Conservation (phyloP, 2,888 invertebrate species). For the Candidula unifasciata region DNA sequence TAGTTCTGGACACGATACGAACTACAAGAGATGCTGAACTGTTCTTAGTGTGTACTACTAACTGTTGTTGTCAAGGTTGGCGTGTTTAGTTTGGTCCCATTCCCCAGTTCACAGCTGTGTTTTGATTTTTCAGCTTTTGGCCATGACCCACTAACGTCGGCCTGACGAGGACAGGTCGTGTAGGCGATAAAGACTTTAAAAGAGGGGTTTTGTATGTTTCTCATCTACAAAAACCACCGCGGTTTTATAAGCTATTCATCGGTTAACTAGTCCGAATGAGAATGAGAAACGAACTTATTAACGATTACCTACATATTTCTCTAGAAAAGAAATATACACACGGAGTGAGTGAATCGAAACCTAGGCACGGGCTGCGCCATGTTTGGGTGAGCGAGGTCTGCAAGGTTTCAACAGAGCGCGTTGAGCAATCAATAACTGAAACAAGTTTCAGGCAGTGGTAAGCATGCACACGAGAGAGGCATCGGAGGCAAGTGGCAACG, state of each 20-base stretch:
- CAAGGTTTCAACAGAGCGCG: constrained; percentile 12
- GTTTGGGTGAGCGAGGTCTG: constrained; percentile 29
- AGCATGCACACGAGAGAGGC: too few relatives aligned
- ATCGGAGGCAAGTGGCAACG: too few relatives aligned
- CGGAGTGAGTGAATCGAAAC: neutral
- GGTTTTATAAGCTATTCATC: neutral
- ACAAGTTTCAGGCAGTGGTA: neutral
- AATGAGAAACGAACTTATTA: neutral
- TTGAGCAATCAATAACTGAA: constrained; percentile 33
- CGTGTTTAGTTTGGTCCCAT: neutral
- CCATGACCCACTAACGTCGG: constrained; percentile 42
- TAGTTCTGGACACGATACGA: neutral
- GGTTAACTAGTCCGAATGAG: neutral
- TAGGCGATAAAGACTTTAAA: neutral
- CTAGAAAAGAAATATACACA: neutral
- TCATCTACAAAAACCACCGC: neutral
- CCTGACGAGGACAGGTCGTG: constrained; percentile 33
- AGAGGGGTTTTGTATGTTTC: neutral
- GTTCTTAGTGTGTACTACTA: neutral
- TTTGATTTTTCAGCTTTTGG: constrained; percentile 45
- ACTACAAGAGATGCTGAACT: neutral
- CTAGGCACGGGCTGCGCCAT: constrained; percentile 18
- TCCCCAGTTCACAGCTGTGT: constrained; percentile 29
- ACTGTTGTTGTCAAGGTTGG: constrained; percentile 10
- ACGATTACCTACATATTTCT: neutral